phyloP scores from a whole-genome alignment of 2,888 invertebrate genomes.

The Byasa hedistus region DNA sequence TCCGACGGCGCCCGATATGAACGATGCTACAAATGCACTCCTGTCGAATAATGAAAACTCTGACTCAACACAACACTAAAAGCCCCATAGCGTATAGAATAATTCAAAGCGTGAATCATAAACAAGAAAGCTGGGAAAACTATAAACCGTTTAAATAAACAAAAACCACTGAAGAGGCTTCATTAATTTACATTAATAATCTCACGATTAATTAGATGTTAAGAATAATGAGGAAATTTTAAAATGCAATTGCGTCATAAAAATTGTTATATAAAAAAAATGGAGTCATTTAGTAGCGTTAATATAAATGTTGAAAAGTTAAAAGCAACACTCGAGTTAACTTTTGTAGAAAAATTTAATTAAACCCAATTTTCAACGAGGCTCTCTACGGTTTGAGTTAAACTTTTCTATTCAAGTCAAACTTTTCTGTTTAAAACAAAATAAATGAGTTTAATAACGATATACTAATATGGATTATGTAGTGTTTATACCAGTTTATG shows the following conservation, averaged over 20 bases:
- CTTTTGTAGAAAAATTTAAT: neutral
- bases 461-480: too few species aligned
- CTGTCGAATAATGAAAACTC: conserved; percentile 43
- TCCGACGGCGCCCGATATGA: conserved; percentile 41
- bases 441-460: neutral
- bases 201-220: neutral
- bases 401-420: neutral
- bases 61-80: conserved; percentile 33
- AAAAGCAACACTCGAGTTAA: neutral
- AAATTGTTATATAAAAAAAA: neutral
- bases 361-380: neutral
- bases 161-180: too few species aligned
- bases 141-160: neutral
- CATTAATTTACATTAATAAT: neutral
- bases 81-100: conserved; percentile 15
- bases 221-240: neutral
- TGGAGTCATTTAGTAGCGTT: neutral
- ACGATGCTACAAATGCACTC: conserved; percentile 48
- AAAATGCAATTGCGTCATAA: neutral
- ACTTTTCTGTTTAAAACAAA: too few species aligned
- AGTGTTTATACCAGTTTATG: too few species aligned
- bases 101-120: conserved; percentile 21
- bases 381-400: neutral
- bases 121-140: neutral
- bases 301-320: neutral